Evolutionary conservation across 2,113 vertebrate species (phyloP).

Genomic region (Paratilapia polleni): DNA sequence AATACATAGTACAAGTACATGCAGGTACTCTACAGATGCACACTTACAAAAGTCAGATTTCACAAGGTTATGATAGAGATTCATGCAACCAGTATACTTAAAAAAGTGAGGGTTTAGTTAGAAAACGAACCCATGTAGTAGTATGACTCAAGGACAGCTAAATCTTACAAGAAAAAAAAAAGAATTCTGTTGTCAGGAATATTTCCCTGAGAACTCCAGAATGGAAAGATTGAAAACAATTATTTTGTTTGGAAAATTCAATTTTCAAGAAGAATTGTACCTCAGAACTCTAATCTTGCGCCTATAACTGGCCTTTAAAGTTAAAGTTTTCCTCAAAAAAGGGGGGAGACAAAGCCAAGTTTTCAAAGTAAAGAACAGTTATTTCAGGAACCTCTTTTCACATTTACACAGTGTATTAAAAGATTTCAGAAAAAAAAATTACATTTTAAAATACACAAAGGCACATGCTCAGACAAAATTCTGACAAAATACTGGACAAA

Average conservation of each 20-base stretch:
- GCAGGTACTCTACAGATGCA: not conserved
- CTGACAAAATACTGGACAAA: not conserved
- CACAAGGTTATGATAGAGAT: not conserved
- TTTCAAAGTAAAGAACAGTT: not conserved
- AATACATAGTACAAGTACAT: not conserved
- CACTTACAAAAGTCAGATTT: not conserved
- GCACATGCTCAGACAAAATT: not conserved
- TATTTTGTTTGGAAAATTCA: conserved; percentile 8
- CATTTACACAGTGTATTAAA: not conserved
- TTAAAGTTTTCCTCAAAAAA: not conserved
- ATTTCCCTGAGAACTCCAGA: not conserved
- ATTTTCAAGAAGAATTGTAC: not conserved
- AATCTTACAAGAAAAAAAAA: not conserved
- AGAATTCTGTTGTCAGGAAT: no score
- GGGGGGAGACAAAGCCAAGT: not conserved
- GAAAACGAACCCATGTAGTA: not conserved
- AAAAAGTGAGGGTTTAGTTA: not conserved
- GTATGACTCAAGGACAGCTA: not conserved
- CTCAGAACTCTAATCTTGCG: not conserved
- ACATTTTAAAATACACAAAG: not conserved
- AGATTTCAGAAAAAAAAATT: not conserved
- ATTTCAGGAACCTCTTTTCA: not conserved
- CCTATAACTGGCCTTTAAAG: not conserved
- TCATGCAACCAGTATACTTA: not conserved
- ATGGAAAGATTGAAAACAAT: not conserved